These are phyloP conservation scores for Tricholaema leucomelas DNA, from an alignment of 2,113 vertebrate genomes.

Conservation along the genomic window DNA sequence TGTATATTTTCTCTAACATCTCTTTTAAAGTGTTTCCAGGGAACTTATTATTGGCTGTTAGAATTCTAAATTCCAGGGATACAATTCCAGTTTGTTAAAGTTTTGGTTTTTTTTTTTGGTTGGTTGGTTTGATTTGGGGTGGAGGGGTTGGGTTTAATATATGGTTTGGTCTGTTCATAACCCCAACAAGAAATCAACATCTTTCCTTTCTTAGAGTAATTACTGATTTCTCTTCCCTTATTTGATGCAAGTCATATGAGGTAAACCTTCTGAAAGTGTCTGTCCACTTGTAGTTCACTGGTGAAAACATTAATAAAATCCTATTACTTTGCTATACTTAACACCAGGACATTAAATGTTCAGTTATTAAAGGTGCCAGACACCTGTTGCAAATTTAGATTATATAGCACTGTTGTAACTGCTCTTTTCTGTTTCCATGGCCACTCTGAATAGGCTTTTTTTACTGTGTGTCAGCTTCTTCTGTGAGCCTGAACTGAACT, in stretches of 20 bases:
- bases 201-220: not conserved
- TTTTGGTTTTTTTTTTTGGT: not conserved
- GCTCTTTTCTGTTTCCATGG: not conserved
- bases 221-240: not conserved
- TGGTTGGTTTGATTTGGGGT: no score
- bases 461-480: not conserved
- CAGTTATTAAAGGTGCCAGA: not conserved
- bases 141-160: not conserved
- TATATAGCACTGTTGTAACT: not conserved
- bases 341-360: not conserved
- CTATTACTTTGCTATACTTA: not conserved
- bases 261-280: not conserved
- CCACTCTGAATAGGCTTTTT: constrained; percentile 31
- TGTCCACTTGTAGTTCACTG: not conserved
- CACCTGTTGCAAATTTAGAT: constrained; percentile 32
- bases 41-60: not conserved
- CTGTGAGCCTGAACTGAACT: constrained; percentile 30
- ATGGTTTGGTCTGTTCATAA: not conserved
- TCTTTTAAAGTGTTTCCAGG: not conserved
- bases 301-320: not conserved
- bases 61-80: not conserved
- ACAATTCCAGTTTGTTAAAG: not conserved
- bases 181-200: not conserved
- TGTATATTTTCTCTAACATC: not conserved
- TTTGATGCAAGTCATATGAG: not conserved